phyloP scores from a whole-genome alignment of 2,888 invertebrate genomes.

The Campoplex capitator region DNA sequence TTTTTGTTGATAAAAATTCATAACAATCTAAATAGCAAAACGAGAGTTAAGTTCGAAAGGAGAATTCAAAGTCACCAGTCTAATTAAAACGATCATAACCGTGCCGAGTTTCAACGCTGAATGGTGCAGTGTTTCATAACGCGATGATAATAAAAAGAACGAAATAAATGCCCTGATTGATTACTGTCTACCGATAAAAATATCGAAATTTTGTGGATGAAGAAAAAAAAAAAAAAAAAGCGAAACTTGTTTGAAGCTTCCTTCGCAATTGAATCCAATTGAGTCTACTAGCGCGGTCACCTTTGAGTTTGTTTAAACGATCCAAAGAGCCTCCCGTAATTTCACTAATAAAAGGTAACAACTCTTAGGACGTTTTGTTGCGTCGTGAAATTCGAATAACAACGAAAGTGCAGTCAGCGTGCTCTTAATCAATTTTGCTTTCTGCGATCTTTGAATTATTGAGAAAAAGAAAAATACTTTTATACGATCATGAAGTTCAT shows the following conservation, averaged over 20 bases:
- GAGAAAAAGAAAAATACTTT: not conserved
- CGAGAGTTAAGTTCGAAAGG: conserved; percentile 1
- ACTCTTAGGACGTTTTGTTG: not conserved
- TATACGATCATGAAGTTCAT: not conserved
- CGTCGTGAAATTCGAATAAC: not conserved
- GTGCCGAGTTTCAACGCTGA: not conserved
- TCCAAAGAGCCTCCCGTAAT: conserved; percentile 41
- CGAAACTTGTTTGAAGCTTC: conserved; percentile 6
- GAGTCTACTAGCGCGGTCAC: conserved; percentile 43
- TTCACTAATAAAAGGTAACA: conserved; percentile 55
- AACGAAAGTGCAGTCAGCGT: conserved; percentile 27
- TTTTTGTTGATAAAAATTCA: not conserved
- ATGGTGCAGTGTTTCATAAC: conserved; percentile 38
- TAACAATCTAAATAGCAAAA: not conserved
- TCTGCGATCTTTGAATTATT: not conserved
- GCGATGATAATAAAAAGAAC: not conserved
- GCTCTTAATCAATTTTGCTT: not conserved
- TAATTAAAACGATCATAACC: conserved; percentile 15
- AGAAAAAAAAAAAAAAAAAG: not conserved
- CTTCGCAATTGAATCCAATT: conserved; percentile 58
- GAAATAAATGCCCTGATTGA: not conserved
- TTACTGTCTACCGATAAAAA: not conserved
- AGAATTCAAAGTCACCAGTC: conserved; percentile 12
- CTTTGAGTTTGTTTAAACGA: conserved; percentile 48
- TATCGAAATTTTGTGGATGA: not conserved